Conservation (phyloP, 2,113 vertebrate species). For the Platycercus adscitus region DNA sequence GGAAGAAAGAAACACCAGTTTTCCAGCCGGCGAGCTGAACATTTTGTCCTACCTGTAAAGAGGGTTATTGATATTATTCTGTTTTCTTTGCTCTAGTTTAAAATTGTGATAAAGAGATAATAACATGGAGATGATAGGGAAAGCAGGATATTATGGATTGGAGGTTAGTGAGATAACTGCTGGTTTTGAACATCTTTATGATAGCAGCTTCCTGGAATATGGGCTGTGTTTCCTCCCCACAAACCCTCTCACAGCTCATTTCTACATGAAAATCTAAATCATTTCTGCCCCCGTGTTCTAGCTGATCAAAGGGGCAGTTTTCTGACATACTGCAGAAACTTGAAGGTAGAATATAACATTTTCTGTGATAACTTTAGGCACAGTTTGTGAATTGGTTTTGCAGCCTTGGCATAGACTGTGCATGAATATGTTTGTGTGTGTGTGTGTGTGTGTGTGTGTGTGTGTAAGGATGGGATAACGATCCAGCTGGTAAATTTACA, state of each 20-base stretch:
- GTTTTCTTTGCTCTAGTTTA: slow-evolving; percentile 8
- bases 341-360: neutral
- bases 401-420: neutral
- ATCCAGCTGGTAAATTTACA: neutral
- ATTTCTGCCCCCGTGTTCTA: neutral
- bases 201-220: neutral
- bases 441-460: neutral
- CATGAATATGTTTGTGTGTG: too few relatives aligned
- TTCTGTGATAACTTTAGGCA: neutral
- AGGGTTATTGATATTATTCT: neutral
- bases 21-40: neutral
- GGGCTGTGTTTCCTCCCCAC: neutral
- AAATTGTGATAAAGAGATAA: neutral
- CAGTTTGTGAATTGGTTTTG: neutral
- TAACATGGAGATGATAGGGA: neutral
- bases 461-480: neutral
- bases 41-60: neutral
- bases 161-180: neutral
- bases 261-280: neutral
- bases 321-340: neutral
- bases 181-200: neutral
- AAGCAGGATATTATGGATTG: neutral
- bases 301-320: neutral
- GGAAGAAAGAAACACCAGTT: neutral
- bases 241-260: neutral